phyloP scores from a whole-genome alignment of 1,140 invertebrate genomes.

The Drosophila sproati region DNA sequence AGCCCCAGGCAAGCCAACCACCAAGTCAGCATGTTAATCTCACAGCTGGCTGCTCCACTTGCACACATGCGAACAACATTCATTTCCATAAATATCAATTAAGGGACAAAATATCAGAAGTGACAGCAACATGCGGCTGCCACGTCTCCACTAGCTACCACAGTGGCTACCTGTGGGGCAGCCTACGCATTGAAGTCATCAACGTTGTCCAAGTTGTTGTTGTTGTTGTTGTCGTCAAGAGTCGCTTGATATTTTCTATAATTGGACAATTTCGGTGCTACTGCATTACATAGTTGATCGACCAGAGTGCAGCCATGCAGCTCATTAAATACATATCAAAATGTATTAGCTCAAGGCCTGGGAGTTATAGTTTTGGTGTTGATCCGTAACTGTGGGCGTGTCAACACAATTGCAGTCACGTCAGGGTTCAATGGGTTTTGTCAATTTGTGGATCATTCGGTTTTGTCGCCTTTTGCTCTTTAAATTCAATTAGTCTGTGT shows the following conservation, averaged over 20 bases:
- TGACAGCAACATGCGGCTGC: constrained; percentile 65
- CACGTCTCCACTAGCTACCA: constrained; percentile 21
- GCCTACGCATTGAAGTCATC: constrained; percentile 41
- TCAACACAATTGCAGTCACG: constrained; percentile 43
- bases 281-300: constrained; percentile 17
- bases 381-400: constrained; percentile 58
- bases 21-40: constrained; percentile 64
- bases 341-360: constrained; percentile 16
- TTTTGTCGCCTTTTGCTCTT: neutral
- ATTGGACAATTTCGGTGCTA: constrained; percentile 74
- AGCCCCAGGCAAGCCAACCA: constrained; percentile 15
- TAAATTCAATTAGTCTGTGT: constrained; percentile 68
- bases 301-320: constrained; percentile 2
- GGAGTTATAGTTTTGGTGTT: constrained; percentile 47
- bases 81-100: constrained; percentile 83
- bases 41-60: constrained; percentile 70
- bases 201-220: neutral
- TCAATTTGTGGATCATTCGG: constrained; percentile 38
- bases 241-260: constrained; percentile 54
- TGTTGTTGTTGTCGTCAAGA: neutral
- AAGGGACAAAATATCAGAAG: constrained; percentile 70
- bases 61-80: constrained; percentile 33
- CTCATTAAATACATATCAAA: constrained; percentile 61
- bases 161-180: constrained; percentile 33
- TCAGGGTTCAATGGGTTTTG: constrained; percentile 64